Percentiles rank a stretch among this genome's conserved stretches.
Conservation (phyloP, 2,797 vertebrate species). For the Megalops cyprinoides region DNA sequence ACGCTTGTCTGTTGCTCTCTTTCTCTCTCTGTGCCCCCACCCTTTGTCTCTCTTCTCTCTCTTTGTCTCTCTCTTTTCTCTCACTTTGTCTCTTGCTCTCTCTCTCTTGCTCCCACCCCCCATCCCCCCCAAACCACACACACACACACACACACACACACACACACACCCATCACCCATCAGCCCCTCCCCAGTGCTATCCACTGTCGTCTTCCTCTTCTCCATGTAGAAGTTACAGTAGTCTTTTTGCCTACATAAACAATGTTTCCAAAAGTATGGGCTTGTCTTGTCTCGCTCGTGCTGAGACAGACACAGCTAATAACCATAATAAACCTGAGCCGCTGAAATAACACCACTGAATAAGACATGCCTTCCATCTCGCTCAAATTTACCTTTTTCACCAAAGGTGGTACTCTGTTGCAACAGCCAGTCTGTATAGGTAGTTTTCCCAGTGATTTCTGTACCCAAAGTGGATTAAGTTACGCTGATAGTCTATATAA, state of each 20-base stretch:
- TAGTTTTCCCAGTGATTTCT: neutral
- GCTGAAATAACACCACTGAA: neutral
- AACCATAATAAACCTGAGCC: slow-evolving; percentile 8
- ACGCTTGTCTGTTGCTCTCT: neutral
- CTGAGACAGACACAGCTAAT: slow-evolving; percentile 3
- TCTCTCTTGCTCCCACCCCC: no score
- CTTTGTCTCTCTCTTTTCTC: no score
- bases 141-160: no score
- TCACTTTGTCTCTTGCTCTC: no score
- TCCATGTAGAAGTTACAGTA: neutral
- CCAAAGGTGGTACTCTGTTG: neutral
- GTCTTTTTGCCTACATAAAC: neutral
- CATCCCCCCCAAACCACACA: no score
- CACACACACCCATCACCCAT: no score
- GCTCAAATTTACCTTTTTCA: neutral
- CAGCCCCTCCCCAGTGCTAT: neutral
- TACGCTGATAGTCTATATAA: no score
- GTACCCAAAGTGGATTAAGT: no score
- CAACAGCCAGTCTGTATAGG: neutral
- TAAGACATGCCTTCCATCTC: neutral
- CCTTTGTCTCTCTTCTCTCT: no score
- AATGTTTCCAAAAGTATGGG: neutral
- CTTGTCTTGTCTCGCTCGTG: neutral
- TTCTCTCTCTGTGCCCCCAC: neutral
- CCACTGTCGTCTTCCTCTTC: neutral